phyloP scores from a whole-genome alignment of 2,797 vertebrate genomes.

The Myripristis jacobus region DNA sequence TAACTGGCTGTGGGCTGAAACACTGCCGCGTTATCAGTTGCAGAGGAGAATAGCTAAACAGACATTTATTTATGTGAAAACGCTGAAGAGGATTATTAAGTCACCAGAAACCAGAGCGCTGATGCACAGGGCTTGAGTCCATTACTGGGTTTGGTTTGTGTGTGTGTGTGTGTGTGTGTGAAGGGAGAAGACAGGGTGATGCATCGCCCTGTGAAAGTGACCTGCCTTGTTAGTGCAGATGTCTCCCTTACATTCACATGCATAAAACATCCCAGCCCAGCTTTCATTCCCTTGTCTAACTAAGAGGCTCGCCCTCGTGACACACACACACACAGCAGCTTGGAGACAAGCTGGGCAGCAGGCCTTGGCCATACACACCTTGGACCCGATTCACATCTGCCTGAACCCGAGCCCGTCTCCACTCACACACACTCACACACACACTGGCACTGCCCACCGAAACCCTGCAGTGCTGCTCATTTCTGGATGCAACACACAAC shows the following conservation, averaged over 20 bases:
- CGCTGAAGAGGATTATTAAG: background rate
- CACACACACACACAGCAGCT: constrained; percentile 62
- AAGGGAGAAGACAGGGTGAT: constrained; percentile 21
- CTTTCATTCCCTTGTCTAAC: constrained; percentile 75
- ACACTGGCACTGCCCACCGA: constrained; percentile 22
- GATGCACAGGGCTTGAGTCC: background rate
- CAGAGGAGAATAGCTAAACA: too few species aligned
- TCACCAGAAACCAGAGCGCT: constrained; percentile 1
- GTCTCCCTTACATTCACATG: constrained; percentile 69
- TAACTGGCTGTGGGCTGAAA: too few species aligned
- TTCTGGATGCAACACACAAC: background rate
- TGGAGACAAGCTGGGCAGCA: constrained; percentile 62
- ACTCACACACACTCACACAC: constrained; percentile 41
- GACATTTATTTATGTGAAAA: background rate
- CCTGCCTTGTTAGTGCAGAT: constrained; percentile 68
- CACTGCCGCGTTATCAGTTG: too few species aligned
- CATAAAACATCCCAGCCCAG: constrained; percentile 72
- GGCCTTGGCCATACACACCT: constrained; percentile 67
- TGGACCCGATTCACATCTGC: constrained; percentile 68
- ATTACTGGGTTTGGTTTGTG: constrained; percentile 25
- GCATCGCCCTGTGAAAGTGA: constrained; percentile 45
- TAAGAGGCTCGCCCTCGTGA: constrained; percentile 62
- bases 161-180: constrained; percentile 49
- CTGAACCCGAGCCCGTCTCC: too few species aligned
- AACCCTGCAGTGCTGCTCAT: constrained; percentile 1